A percentile compares a stretch with the other conserved stretches of the same genome.
Evolutionary conservation across 2,113 vertebrate genomes (phyloP).

Genomic region (Charadrius vociferus): DNA sequence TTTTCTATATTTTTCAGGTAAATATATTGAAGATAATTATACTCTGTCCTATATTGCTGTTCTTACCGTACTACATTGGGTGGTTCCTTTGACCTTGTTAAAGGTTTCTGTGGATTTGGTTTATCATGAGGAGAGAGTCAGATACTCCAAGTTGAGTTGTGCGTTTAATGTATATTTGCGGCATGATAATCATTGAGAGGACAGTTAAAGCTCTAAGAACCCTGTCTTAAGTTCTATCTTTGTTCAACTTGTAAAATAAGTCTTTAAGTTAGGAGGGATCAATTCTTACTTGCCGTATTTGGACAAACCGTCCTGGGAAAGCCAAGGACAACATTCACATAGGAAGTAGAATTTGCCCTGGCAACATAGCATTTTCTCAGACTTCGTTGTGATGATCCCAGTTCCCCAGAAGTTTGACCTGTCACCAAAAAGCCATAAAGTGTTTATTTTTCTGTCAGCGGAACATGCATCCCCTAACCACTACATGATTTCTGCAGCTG

Average conservation of each 20-base stretch:
- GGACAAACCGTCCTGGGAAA: not conserved
- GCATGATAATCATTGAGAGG: not conserved
- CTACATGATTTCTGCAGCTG: not conserved
- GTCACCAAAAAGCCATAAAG: not conserved
- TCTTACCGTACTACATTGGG: not conserved
- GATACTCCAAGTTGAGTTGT: not conserved
- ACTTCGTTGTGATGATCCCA: not conserved
- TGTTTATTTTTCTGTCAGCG: not conserved
- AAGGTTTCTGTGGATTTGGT: not conserved
- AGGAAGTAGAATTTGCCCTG: not conserved
- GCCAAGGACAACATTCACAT: not conserved
- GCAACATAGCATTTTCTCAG: not conserved
- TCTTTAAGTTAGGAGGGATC: not conserved
- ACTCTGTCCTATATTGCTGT: not conserved
- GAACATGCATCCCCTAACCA: not conserved
- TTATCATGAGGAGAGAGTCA: not conserved
- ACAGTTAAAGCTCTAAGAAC: not conserved
- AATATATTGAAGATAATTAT: not conserved
- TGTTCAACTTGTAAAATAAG: not conserved
- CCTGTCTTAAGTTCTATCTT: not conserved
- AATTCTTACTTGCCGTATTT: not conserved
- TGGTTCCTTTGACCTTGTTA: not conserved
- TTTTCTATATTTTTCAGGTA: not conserved
- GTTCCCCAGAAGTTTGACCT: not conserved
- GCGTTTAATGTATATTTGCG: not conserved